A percentile compares a stretch with the other conserved stretches of the same genome.
phyloP scores from a whole-genome alignment of 2,113 vertebrate genomes.

The Paradoxurus hermaphroditus region DNA sequence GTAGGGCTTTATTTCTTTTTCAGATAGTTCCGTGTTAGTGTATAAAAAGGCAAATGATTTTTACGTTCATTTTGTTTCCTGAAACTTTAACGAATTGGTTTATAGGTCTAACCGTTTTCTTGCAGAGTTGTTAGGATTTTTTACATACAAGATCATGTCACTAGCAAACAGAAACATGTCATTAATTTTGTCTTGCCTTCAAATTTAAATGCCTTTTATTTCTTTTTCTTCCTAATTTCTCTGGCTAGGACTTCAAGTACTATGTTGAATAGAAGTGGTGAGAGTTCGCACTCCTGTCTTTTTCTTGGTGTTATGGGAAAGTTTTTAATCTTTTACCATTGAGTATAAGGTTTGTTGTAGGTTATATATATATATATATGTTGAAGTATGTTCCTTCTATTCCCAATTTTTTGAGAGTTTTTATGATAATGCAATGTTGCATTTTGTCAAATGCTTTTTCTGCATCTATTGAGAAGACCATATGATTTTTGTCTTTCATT shows the following conservation, averaged over 20 bases:
- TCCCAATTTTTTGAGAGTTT: not conserved
- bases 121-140: not conserved
- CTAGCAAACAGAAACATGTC: not conserved
- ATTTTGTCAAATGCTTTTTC: not conserved
- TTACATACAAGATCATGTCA: not conserved
- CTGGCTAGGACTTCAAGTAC: not conserved
- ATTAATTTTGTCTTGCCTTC: not conserved
- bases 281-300: not conserved
- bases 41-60: not conserved
- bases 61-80: not conserved
- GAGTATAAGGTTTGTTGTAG: not conserved
- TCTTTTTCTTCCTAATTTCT: not conserved
- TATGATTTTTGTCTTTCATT: not conserved
- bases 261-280: not conserved
- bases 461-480: not conserved
- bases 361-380: not conserved
- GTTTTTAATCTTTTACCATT: not conserved
- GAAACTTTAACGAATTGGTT: not conserved
- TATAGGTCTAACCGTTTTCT: not conserved
- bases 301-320: not conserved
- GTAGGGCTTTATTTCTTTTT: not conserved
- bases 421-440: no score
- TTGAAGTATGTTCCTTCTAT: not conserved
- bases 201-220: not conserved
- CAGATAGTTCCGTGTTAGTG: not conserved